These are phyloP conservation scores for Timandra comae DNA, from an alignment of 2,888 invertebrate genomes.

Conservation along the genomic window DNA sequence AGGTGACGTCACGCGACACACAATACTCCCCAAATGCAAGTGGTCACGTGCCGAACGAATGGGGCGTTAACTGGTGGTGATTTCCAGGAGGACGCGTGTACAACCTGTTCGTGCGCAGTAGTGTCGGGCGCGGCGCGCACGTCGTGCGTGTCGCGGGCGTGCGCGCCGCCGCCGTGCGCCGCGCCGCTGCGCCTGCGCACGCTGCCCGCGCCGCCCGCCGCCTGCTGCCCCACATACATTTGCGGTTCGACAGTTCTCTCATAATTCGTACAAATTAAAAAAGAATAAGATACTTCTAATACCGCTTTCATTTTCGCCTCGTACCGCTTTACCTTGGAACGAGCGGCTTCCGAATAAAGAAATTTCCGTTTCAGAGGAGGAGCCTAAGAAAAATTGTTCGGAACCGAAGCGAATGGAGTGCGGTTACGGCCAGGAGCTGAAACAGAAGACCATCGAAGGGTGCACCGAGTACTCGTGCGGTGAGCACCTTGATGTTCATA, in stretches of 20 bases:
- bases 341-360: too few species aligned
- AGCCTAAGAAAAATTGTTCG: conserved; percentile 74
- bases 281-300: background rate
- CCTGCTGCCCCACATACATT: conserved; percentile 83
- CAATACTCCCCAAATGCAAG: background rate
- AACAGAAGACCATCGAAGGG: conserved; percentile 80
- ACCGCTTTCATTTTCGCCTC: background rate
- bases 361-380: conserved; percentile 74
- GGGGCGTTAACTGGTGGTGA: too few species aligned
- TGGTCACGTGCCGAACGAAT: too few species aligned
- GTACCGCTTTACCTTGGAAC: too few species aligned
- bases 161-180: conserved; percentile 78
- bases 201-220: conserved; percentile 68
- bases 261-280: background rate
- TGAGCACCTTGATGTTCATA: conserved; percentile 43
- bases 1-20: conserved; percentile 38
- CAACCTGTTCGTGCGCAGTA: conserved; percentile 80
- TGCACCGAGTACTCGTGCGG: conserved; percentile 86
- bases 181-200: conserved; percentile 70
- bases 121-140: conserved; percentile 56
- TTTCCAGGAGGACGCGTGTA: conserved; percentile 84
- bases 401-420: conserved; percentile 83
- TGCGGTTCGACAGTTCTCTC: too few species aligned
- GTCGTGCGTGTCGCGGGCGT: conserved; percentile 79
- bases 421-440: conserved; percentile 82